These are phyloP conservation scores for Mythimna impura DNA, from an alignment of 2,888 invertebrate genomes.

Conservation along the genomic window DNA sequence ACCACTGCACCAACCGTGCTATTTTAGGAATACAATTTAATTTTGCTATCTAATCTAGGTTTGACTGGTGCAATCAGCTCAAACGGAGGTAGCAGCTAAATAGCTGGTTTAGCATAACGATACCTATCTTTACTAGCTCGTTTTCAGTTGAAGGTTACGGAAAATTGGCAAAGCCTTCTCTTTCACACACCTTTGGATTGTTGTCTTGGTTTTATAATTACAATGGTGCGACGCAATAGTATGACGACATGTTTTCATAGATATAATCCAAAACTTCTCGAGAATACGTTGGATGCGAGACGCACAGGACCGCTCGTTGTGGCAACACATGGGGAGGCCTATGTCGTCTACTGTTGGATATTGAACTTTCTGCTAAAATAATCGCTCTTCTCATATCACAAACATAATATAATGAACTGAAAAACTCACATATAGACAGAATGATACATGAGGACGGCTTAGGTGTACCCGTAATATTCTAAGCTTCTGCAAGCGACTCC, in stretches of 20 bases:
- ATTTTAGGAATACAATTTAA: slow-evolving; percentile 17
- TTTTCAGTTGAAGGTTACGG: slow-evolving; percentile 16
- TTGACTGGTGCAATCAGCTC: slow-evolving; percentile 23
- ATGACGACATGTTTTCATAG: background rate
- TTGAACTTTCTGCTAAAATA: too few species aligned
- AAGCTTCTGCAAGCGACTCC: too few species aligned
- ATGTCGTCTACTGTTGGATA: too few species aligned
- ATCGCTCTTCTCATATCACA: too few species aligned
- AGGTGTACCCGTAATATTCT: too few species aligned
- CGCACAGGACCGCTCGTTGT: too few species aligned
- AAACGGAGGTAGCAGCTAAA: slow-evolving; percentile 23
- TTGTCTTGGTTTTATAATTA: background rate
- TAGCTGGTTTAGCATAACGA: slow-evolving; percentile 19
- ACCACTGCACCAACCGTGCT: background rate
- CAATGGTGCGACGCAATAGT: too few species aligned
- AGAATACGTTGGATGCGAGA: too few species aligned
- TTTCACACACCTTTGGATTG: background rate
- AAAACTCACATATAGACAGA: too few species aligned
- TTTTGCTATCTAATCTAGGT: slow-evolving; percentile 23
- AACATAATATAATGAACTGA: too few species aligned
- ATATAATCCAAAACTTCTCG: background rate
- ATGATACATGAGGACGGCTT: too few species aligned
- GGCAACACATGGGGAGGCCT: too few species aligned
- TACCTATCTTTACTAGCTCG: slow-evolving; percentile 21
- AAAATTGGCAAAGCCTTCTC: slow-evolving; percentile 8